Evolutionary conservation across 2,797 vertebrate species (phyloP).

Genomic region (Thripadectes ignobilis): DNA sequence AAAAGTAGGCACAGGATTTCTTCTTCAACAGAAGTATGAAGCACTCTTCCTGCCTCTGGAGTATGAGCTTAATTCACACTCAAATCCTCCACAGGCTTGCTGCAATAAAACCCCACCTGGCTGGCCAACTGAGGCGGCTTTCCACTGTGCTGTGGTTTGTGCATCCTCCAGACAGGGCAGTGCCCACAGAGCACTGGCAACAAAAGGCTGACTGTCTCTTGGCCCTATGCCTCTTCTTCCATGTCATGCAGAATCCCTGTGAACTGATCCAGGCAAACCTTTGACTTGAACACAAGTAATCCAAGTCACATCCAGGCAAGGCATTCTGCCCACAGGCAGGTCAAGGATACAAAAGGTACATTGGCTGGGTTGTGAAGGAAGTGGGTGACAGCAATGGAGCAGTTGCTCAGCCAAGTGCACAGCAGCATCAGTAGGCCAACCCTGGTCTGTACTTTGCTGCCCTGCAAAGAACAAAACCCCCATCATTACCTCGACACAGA

Average conservation of each 20-base stretch:
- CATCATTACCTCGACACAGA: not conserved
- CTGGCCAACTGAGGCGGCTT: not conserved
- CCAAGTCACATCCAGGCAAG: not conserved
- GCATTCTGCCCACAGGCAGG: not conserved
- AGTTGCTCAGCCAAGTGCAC: constrained; percentile 97
- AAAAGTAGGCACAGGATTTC: not conserved
- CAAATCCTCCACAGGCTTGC: not conserved
- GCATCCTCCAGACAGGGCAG: not conserved
- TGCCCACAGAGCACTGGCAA: not conserved
- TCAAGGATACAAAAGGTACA: constrained; percentile 97
- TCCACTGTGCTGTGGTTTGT: fast-evolving
- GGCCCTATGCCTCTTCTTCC: not conserved
- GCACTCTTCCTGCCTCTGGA: not conserved
- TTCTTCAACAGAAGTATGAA: not conserved
- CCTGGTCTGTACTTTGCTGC: constrained; percentile 97
- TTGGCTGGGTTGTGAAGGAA: constrained; percentile 98
- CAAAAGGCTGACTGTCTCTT: not conserved
- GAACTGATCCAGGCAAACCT: not conserved
- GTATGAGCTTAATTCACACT: fast-evolving
- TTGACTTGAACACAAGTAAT: fast-evolving
- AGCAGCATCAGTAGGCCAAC: constrained; percentile 96
- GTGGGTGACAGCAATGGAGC: constrained; percentile 96
- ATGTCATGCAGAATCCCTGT: not conserved
- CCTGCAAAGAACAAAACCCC: constrained; percentile 76
- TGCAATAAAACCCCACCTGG: not conserved